phyloP scores from a whole-genome alignment of 2,113 vertebrate species.

The Ophthalmolycus amberensis region DNA sequence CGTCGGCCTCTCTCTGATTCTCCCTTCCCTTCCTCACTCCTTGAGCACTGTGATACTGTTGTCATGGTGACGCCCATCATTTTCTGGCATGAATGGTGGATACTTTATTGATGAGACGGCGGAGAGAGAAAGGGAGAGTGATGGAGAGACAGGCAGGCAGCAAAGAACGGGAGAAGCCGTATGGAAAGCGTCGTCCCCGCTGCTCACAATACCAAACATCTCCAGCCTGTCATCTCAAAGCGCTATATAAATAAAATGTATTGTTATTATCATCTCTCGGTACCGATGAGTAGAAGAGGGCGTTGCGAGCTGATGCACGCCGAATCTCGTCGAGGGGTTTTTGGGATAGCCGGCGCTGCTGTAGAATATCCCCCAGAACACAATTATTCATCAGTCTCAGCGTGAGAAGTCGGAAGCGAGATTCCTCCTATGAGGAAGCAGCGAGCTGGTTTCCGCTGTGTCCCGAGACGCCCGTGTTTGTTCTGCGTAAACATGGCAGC shows the following conservation, averaged over 20 bases:
- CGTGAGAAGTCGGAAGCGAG: constrained; percentile 51
- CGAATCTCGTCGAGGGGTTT: constrained; percentile 42
- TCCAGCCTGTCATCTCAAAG: constrained; percentile 59
- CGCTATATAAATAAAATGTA: too few species aligned
- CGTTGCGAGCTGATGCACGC: constrained; percentile 27
- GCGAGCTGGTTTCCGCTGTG: constrained; percentile 13
- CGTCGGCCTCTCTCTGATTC: constrained; percentile 26
- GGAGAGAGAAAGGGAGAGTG: constrained; percentile 54
- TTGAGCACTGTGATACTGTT: constrained; percentile 79
- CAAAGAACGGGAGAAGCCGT: constrained; percentile 37
- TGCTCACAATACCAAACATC: constrained; percentile 65
- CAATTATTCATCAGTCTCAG: constrained; percentile 47
- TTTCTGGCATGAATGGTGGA: constrained; percentile 80
- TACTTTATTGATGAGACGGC: constrained; percentile 80
- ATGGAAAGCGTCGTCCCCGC: constrained; percentile 67
- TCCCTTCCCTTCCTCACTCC: constrained; percentile 63
- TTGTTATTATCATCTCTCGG: not conserved
- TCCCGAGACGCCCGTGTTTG: constrained; percentile 12
- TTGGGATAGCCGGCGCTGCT: constrained; percentile 47
- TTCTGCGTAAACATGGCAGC: constrained; percentile 52
- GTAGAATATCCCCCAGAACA: constrained; percentile 57
- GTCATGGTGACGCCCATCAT: constrained; percentile 82
- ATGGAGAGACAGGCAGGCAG: constrained; percentile 48
- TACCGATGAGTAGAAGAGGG: constrained; percentile 48
- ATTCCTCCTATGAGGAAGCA: constrained; percentile 60